These are phyloP conservation scores for Latrodectus elegans DNA, from an alignment of 2,888 invertebrate species.

Conservation along the genomic window DNA sequence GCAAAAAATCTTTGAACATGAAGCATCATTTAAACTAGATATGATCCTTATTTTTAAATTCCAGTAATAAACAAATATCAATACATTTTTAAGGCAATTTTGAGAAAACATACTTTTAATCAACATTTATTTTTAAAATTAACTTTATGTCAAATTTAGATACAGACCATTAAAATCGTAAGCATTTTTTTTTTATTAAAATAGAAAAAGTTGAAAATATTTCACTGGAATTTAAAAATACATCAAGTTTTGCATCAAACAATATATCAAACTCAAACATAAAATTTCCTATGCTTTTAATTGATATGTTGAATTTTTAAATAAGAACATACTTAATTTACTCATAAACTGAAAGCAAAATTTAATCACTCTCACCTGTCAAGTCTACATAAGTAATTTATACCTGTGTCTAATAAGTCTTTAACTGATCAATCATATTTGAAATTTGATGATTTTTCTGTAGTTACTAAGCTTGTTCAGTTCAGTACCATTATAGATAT, in stretches of 20 bases:
- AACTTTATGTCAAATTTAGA: too few species aligned
- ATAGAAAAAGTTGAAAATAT: not conserved
- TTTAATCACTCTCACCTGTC: conserved; percentile 32
- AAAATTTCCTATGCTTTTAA: conserved; percentile 28
- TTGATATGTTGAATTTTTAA: not conserved
- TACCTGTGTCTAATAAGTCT: not conserved
- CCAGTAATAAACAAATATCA: too few species aligned
- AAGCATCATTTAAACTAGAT: too few species aligned
- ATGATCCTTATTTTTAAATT: too few species aligned
- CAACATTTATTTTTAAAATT: not conserved
- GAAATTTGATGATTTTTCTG: too few species aligned
- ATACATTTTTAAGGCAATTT: too few species aligned
- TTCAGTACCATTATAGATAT: too few species aligned
- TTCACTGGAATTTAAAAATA: conserved; percentile 10
- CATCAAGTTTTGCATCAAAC: conserved; percentile 22
- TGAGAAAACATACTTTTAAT: too few species aligned
- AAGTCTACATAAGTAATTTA: not conserved
- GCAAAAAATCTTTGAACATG: too few species aligned
- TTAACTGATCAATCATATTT: too few species aligned
- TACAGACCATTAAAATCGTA: too few species aligned
- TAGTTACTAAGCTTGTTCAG: too few species aligned
- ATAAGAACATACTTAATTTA: conserved; percentile 54
- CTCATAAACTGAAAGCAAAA: conserved; percentile 46
- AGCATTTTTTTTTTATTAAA: not conserved
- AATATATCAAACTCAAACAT: not conserved